Evolutionary conservation across 2,113 vertebrate species (phyloP).

Genomic region (Nettapus auritus): DNA sequence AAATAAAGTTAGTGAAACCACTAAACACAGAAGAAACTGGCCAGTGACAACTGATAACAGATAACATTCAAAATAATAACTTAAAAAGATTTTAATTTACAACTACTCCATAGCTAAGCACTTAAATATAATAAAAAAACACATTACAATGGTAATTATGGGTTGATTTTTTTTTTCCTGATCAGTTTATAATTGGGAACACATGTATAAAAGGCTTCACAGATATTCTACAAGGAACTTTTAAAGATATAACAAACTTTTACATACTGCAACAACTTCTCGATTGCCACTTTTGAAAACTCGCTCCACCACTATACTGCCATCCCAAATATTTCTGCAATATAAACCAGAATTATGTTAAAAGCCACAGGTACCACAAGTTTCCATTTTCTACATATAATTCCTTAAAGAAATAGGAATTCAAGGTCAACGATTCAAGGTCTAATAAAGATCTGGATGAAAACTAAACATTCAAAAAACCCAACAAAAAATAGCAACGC

Average conservation of each 20-base stretch:
- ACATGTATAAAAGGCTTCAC: neutral
- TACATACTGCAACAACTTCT: constrained; percentile 87
- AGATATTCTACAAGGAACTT: neutral
- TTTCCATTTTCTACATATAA: neutral
- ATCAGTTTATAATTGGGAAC: neutral
- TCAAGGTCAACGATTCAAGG: neutral
- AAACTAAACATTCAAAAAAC: neutral
- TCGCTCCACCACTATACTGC: constrained; percentile 91
- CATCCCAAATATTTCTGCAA: constrained; percentile 96
- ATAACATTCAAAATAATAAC: neutral
- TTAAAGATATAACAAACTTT: neutral
- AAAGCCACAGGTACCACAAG: neutral
- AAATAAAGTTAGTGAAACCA: neutral
- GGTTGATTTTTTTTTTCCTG: neutral
- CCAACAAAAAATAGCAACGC: neutral
- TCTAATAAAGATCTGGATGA: neutral
- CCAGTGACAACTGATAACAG: neutral
- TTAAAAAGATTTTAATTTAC: neutral
- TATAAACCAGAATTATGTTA: constrained; percentile 15
- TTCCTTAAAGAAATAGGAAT: neutral
- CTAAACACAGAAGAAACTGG: neutral
- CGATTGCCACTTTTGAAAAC: constrained; percentile 86
- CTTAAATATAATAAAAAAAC: neutral
- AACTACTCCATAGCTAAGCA: neutral
- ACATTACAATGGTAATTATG: rapidly evolving